These are phyloP conservation scores for Graphium colonna DNA, from an alignment of 2,888 invertebrate genomes.

Conservation along the genomic window DNA sequence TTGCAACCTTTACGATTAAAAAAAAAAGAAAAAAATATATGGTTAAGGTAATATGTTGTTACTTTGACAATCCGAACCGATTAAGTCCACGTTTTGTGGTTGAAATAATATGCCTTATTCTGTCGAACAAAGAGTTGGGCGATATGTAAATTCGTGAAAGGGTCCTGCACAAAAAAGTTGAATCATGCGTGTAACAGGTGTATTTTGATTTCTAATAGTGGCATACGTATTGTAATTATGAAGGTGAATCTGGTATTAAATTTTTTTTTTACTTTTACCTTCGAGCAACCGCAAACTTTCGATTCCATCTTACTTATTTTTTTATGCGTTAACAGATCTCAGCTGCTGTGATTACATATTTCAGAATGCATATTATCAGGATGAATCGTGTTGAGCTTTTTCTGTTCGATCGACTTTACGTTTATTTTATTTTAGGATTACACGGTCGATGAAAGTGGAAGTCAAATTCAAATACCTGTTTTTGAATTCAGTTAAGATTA, in stretches of 20 bases:
- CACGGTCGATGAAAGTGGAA: no score
- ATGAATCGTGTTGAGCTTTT: not conserved
- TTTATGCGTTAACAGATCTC: slow-evolving; percentile 3
- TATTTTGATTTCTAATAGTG: slow-evolving; percentile 68
- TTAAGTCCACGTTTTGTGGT: slow-evolving; percentile 69
- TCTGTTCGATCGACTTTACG: no score
- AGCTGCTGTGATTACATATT: slow-evolving; percentile 6
- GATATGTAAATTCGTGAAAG: slow-evolving; percentile 74
- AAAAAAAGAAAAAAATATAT: not conserved
- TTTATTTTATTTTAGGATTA: no score
- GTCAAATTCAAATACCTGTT: no score
- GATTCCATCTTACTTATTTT: slow-evolving; percentile 38
- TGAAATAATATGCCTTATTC: slow-evolving; percentile 74
- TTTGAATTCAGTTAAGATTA: no score
- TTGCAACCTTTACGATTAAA: not conserved
- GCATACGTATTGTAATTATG: slow-evolving; percentile 54
- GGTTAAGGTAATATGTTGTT: slow-evolving; percentile 19
- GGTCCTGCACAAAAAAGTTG: slow-evolving; percentile 62
- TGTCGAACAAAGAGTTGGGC: slow-evolving; percentile 61
- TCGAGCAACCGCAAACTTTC: slow-evolving; percentile 49
- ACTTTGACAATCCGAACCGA: slow-evolving; percentile 60
- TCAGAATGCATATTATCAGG: not conserved
- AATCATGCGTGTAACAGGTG: slow-evolving; percentile 68
- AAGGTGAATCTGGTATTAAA: slow-evolving; percentile 48
- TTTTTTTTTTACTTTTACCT: slow-evolving; percentile 53